These are phyloP conservation scores for Esox masquinongy DNA, from an alignment of 2,797 vertebrate genomes.

Conservation along the genomic window DNA sequence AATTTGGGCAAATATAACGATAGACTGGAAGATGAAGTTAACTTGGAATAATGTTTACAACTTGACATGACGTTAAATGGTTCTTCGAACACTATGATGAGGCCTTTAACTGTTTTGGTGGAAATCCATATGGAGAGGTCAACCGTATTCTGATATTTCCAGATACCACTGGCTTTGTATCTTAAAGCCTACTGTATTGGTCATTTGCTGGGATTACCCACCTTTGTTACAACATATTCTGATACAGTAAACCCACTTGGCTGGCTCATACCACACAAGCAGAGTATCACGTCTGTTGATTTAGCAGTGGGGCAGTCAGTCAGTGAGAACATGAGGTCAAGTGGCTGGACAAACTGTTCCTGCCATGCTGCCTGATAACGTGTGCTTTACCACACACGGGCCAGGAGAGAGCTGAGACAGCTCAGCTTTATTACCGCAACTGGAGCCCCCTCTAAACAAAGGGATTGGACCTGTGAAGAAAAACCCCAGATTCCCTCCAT, in stretches of 20 bases:
- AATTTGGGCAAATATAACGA: no score
- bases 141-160: neutral
- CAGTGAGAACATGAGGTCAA: constrained; percentile 40
- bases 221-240: neutral
- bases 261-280: constrained; percentile 22
- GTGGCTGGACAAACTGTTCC: constrained; percentile 39
- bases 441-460: constrained; percentile 67
- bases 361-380: constrained; percentile 58
- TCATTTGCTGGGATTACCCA: neutral
- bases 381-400: constrained; percentile 52
- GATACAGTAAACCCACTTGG: neutral
- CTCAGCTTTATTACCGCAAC: constrained; percentile 60
- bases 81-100: constrained; percentile 15
- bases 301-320: constrained; percentile 44
- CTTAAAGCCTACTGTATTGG: neutral
- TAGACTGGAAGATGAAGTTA: neutral
- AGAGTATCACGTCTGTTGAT: constrained; percentile 23
- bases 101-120: constrained; percentile 11
- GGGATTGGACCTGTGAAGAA: constrained; percentile 60
- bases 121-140: neutral
- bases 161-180: neutral
- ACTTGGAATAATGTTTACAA: constrained; percentile 45
- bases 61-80: constrained; percentile 24
- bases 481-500: constrained; percentile 54
- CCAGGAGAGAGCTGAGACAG: constrained; percentile 57